These are phyloP conservation scores for Scortum barcoo DNA, from an alignment of 2,113 vertebrate species.

Conservation along the genomic window DNA sequence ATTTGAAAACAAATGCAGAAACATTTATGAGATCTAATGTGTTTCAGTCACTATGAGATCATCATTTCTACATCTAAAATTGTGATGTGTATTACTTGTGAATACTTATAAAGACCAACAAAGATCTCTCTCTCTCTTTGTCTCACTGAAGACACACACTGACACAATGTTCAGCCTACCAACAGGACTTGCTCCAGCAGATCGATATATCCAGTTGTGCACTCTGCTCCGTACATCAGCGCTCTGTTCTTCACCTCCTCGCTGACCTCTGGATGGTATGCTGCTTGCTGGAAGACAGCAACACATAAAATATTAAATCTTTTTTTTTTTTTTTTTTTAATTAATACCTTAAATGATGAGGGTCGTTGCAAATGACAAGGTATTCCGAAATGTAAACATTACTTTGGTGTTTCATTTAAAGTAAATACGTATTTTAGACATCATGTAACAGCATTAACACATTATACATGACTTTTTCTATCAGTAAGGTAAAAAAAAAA, in stretches of 20 bases:
- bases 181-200: slow-evolving; percentile 94
- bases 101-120: not conserved
- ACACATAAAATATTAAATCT: too few relatives aligned
- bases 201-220: slow-evolving; percentile 92
- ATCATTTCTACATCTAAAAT: not conserved
- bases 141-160: not conserved
- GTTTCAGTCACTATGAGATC: too few relatives aligned
- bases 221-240: slow-evolving; percentile 91
- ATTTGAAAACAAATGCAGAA: not conserved
- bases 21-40: not conserved
- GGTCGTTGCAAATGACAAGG: not conserved
- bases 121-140: not conserved
- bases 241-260: slow-evolving; percentile 91
- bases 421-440: not conserved
- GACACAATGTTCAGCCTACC: slow-evolving; percentile 76
- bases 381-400: too few relatives aligned
- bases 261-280: slow-evolving; percentile 91
- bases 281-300: slow-evolving; percentile 90
- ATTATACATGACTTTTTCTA: not conserved
- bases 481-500: too few relatives aligned
- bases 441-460: not conserved
- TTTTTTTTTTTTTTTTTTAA: too few relatives aligned
- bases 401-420: too few relatives aligned
- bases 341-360: not conserved
- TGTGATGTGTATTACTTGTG: not conserved